These are phyloP conservation scores for Diadophis punctatus DNA, from an alignment of 2,113 vertebrate species.

Conservation along the genomic window DNA sequence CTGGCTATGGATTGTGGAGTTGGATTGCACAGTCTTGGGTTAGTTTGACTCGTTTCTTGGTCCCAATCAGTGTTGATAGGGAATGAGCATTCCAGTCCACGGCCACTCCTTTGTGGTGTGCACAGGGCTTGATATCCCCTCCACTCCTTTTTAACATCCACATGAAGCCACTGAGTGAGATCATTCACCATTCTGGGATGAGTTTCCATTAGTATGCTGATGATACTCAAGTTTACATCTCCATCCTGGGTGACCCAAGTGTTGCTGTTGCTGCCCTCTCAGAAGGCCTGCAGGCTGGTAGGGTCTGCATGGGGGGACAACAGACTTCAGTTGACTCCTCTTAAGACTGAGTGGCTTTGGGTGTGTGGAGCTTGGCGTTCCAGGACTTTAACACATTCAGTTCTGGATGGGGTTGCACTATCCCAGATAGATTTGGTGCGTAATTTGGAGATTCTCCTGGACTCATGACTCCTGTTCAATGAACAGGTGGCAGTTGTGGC, in stretches of 20 bases:
- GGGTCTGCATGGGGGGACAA: neutral
- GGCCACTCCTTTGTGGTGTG: neutral
- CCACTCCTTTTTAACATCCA: neutral
- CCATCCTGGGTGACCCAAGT: neutral
- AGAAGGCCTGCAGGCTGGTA: neutral
- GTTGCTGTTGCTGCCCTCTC: neutral
- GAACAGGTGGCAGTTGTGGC: neutral
- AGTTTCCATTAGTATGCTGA: neutral
- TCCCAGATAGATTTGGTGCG: neutral
- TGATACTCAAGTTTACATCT: neutral
- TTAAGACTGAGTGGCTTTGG: neutral
- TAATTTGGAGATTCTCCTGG: neutral
- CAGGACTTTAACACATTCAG: neutral
- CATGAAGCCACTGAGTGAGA: neutral
- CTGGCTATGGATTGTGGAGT: neutral
- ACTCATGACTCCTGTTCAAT: neutral
- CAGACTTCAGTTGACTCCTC: neutral
- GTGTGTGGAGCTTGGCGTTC: neutral
- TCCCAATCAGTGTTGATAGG: neutral
- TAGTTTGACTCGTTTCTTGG: neutral
- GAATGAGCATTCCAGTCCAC: neutral
- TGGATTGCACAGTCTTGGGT: neutral
- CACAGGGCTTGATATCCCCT: neutral
- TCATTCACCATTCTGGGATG: neutral
- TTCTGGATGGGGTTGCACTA: neutral